Evolutionary conservation across 2,113 vertebrate genomes (phyloP).

Genomic region (Uria aalge): DNA sequence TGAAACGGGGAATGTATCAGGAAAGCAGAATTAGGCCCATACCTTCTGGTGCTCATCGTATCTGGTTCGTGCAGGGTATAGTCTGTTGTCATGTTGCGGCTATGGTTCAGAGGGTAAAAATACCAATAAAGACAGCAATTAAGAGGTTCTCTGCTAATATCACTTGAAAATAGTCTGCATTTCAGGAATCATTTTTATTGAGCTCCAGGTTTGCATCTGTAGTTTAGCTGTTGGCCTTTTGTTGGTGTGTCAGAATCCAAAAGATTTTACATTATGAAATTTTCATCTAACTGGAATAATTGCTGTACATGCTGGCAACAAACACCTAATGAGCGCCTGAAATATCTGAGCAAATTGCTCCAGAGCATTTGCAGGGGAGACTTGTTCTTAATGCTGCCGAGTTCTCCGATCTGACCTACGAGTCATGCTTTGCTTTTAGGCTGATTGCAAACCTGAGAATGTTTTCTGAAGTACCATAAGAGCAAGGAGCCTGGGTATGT

Average conservation of each 20-base stretch:
- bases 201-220: not conserved
- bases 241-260: not conserved
- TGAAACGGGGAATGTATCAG: not conserved
- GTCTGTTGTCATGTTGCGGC: not conserved
- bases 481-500: not conserved
- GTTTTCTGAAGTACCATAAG: not conserved
- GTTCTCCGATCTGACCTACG: not conserved
- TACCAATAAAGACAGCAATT: not conserved
- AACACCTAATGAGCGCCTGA: not conserved
- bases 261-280: not conserved
- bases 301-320: not conserved
- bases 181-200: not conserved
- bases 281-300: slow-evolving; percentile 15
- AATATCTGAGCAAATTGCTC: not conserved
- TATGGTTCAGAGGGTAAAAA: not conserved
- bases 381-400: not conserved
- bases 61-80: not conserved
- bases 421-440: slow-evolving; percentile 14
- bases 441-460: slow-evolving; percentile 32
- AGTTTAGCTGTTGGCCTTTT: not conserved
- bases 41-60: not conserved
- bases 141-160: not conserved
- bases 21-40: not conserved
- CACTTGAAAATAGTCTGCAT: not conserved
- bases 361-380: not conserved